Evolutionary conservation across 2,888 invertebrate species (phyloP), one percentile per base, ranked within the genome.

Genomic region (Ypsolopha scabrella): DNA sequence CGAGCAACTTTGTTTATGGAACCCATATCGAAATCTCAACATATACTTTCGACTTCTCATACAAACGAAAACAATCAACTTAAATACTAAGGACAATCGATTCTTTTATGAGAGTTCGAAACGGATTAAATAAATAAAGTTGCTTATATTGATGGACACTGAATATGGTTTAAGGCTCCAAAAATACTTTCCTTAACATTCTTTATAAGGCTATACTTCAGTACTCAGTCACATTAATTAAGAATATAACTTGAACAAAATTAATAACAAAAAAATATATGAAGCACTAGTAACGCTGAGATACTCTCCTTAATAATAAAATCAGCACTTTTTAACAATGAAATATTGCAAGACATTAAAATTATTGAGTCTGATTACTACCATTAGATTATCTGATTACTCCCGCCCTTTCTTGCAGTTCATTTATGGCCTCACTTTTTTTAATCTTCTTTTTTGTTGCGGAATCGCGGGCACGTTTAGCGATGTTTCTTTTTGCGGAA

Each of bases 361-460:
- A 14, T 47, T 47, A 47, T 47, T 35, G 36, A 47, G 47, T 47
- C 36, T 9, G 11, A 47, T 47, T 47, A 7, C 36, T 47, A 36
- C 24, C 24, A 24, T 24, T 24, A 24, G 24, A 24, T 4, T 2
- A 4, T 4, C 24, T 4, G n/a, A n/a, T n/a, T 4, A 3, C 24
- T 24, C 24, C 24, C 24, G 24, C 24, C 24, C 24, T 24, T 24
- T 24, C 24, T 24, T 24, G 24, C 9, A 47, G 9, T 33, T 35
- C 13, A 34, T 47, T 47, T 47, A 35, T 34, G n/a, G 47, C 36
- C 47, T 33, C 47, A 47, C 47, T 47, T 47, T 47, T 47, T 50
- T 41, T 50, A 41, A 4, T 41, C 33, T 41, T 39, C 11, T 41
- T 41, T 33, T 41, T 33, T 50, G 39, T 41, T 41, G 50, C 50